A percentile compares a stretch with the other conserved stretches of the same genome.
Evolutionary conservation across 2,113 vertebrate genomes (phyloP).

Genomic region (Herpetotheres cachinnans): DNA sequence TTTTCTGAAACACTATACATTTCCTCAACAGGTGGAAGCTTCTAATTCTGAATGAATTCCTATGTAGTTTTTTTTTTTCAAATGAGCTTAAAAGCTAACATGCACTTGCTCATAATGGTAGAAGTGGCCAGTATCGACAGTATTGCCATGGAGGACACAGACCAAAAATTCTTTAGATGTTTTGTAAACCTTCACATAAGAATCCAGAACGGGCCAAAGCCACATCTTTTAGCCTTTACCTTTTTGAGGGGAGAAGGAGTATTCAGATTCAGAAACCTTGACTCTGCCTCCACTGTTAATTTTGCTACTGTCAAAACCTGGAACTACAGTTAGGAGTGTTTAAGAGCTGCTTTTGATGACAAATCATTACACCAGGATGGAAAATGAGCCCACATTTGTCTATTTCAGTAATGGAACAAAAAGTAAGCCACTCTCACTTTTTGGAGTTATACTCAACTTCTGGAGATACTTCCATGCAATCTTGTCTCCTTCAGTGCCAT

Average conservation of each 20-base stretch:
- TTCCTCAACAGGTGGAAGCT: conserved; percentile 2
- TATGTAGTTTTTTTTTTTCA: neutral
- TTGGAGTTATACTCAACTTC: neutral
- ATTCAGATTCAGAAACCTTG: neutral
- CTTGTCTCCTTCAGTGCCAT: conserved; percentile 71
- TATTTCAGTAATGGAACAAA: conserved; percentile 37
- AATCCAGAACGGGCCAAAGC: neutral
- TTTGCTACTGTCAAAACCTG: neutral
- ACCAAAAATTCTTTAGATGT: neutral
- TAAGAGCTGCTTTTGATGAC: conserved; percentile 31
- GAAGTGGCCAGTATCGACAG: neutral
- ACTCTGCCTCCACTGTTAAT: neutral
- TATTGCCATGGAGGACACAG: neutral
- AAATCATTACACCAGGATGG: conserved; percentile 24
- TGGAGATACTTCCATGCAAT: neutral
- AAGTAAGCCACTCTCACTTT: neutral
- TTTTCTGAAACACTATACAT: conserved; percentile 21
- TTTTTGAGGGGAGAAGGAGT: neutral
- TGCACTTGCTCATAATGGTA: neutral
- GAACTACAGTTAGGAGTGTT: neutral
- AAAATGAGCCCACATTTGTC: conserved; percentile 37
- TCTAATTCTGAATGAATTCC: neutral
- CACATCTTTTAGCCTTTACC: neutral
- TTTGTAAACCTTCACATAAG: neutral
- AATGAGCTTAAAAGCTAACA: neutral